Evolutionary conservation across 2,888 invertebrate species (phyloP).

Genomic region (Aspidiotus rigidus): DNA sequence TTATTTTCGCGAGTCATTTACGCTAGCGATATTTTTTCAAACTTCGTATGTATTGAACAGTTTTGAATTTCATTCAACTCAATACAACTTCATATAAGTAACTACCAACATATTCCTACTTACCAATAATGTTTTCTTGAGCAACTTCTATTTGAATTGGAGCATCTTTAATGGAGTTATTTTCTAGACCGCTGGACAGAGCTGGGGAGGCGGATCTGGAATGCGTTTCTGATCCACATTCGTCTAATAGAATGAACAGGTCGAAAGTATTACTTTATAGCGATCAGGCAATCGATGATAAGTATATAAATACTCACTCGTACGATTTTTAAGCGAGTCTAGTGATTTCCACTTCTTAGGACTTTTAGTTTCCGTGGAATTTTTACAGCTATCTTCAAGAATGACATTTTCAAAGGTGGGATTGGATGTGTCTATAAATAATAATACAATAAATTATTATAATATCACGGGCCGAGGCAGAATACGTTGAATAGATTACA

Average conservation of each 20-base stretch:
- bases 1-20: too few species aligned
- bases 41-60: background rate
- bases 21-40: background rate
- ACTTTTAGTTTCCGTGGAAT: background rate
- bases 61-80: background rate
- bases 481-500: too few species aligned
- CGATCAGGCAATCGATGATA: background rate
- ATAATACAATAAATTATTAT: slow-evolving; percentile 2
- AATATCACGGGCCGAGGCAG: background rate
- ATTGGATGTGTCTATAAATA: slow-evolving; percentile 17
- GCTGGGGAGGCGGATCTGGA: slow-evolving; percentile 73
- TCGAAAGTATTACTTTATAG: background rate
- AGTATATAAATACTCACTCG: slow-evolving; percentile 9
- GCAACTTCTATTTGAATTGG: slow-evolving; percentile 72
- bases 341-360: slow-evolving; percentile 22
- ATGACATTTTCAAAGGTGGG: slow-evolving; percentile 17
- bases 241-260: background rate
- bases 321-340: slow-evolving; percentile 19
- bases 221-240: slow-evolving; percentile 24
- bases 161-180: slow-evolving; percentile 70
- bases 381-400: slow-evolving; percentile 9
- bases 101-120: background rate
- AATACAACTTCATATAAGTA: background rate
- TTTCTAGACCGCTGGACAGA: slow-evolving; percentile 79
- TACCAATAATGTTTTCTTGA: slow-evolving; percentile 9